These are phyloP conservation scores for Apus apus DNA, from an alignment of 2,113 vertebrate genomes.

Conservation along the genomic window DNA sequence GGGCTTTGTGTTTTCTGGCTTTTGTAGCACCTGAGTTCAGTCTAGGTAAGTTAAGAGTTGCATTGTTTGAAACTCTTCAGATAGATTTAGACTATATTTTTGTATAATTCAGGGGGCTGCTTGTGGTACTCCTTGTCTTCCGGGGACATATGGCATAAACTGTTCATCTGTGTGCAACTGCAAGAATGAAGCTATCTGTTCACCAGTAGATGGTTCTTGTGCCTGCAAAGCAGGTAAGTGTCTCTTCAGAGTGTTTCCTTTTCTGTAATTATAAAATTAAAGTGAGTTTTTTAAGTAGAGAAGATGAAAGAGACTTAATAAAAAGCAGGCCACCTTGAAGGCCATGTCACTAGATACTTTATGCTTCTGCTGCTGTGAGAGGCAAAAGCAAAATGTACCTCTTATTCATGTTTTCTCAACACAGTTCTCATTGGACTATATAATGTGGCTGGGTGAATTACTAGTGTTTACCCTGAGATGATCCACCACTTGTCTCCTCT, in stretches of 20 bases:
- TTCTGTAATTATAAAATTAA: background rate
- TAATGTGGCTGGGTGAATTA: background rate
- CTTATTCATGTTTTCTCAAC: rapidly evolving
- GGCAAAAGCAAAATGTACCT: background rate
- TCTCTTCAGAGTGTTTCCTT: background rate
- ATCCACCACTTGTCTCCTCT: background rate
- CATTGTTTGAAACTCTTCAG: background rate
- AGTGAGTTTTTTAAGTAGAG: background rate
- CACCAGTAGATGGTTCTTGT: slow-evolving; percentile 92
- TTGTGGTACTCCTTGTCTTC: slow-evolving; percentile 85
- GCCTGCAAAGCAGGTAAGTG: slow-evolving; percentile 89
- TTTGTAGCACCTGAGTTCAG: background rate
- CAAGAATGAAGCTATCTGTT: slow-evolving; percentile 88
- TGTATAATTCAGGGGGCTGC: slow-evolving; percentile 76
- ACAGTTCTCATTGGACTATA: background rate
- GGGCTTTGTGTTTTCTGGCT: background rate
- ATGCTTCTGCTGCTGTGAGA: background rate
- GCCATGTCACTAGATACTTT: background rate
- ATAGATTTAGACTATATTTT: background rate
- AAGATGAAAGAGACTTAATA: background rate
- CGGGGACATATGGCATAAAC: slow-evolving; percentile 85
- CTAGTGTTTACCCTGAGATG: background rate
- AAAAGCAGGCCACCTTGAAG: background rate
- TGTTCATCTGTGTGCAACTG: slow-evolving; percentile 90
- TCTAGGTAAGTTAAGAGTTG: background rate